These are phyloP conservation scores for Otocyon megalotis DNA, from an alignment of 2,113 vertebrate genomes.

Conservation along the genomic window DNA sequence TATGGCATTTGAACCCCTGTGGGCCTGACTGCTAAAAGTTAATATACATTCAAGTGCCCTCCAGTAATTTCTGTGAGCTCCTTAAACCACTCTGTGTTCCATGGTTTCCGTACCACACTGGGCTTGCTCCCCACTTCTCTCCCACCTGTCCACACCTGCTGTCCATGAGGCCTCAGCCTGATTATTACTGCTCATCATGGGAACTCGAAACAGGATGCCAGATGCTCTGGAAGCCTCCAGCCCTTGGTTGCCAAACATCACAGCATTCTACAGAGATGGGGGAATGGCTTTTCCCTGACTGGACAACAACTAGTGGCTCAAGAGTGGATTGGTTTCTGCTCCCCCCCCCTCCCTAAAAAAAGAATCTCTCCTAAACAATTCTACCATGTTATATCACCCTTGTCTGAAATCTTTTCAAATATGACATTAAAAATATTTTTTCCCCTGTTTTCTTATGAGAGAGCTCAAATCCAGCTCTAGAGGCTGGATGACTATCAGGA, in stretches of 20 bases:
- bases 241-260: constrained; percentile 19
- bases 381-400: not conserved
- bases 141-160: constrained; percentile 68
- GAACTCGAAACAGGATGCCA: not conserved
- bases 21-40: constrained; percentile 60
- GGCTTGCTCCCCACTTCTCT: not conserved
- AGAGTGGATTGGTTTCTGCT: not conserved
- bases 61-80: constrained; percentile 6
- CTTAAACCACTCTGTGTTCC: not conserved
- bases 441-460: not conserved
- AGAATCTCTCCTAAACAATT: not conserved
- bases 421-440: not conserved
- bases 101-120: not conserved
- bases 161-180: not conserved
- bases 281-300: not conserved
- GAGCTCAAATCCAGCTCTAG: not conserved
- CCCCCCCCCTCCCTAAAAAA: too few species aligned
- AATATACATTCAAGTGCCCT: constrained; percentile 37
- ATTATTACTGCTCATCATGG: constrained; percentile 42
- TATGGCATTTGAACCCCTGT: constrained; percentile 47
- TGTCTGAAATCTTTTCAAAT: not conserved
- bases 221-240: constrained; percentile 57
- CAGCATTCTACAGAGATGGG: not conserved
- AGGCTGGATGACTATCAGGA: rapidly evolving
- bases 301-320: not conserved